These are phyloP conservation scores for Vipera latastei DNA, from an alignment of 2,797 vertebrate genomes.

Conservation along the genomic window DNA sequence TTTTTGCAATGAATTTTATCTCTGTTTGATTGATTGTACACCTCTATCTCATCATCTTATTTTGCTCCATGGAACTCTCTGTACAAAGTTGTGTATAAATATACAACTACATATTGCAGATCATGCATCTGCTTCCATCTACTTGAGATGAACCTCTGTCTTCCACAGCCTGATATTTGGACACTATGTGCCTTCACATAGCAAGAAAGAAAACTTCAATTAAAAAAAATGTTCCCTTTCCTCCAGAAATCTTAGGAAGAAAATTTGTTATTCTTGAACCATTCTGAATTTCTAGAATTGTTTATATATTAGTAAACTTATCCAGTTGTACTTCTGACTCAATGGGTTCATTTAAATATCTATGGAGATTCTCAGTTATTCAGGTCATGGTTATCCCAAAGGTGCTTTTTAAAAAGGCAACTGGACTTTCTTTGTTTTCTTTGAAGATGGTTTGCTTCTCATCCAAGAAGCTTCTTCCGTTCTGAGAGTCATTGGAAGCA, in stretches of 20 bases:
- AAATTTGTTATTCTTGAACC: not conserved
- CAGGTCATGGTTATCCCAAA: not conserved
- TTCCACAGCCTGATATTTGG: too few species aligned
- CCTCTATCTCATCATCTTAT: not conserved
- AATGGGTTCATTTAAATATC: constrained; percentile 40
- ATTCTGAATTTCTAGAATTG: not conserved
- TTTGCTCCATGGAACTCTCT: not conserved
- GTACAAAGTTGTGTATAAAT: not conserved
- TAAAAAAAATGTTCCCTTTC: not conserved
- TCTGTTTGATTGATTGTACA: not conserved
- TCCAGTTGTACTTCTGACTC: constrained; percentile 38
- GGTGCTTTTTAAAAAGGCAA: not conserved
- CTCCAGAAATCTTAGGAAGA: not conserved
- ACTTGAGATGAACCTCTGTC: not conserved
- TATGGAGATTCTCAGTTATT: not conserved
- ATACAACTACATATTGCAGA: not conserved
- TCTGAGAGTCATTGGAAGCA: not conserved
- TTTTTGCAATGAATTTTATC: not conserved
- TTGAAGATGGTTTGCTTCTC: too few species aligned
- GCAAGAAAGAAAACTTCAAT: not conserved
- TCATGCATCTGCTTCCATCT: not conserved
- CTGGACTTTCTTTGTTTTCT: not conserved
- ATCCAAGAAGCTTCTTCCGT: not conserved
- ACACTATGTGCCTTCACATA: too few species aligned
- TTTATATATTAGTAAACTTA: constrained; percentile 25